These are phyloP conservation scores for Saccostrea cuccullata DNA, from an alignment of 1,140 invertebrate species.

Conservation along the genomic window DNA sequence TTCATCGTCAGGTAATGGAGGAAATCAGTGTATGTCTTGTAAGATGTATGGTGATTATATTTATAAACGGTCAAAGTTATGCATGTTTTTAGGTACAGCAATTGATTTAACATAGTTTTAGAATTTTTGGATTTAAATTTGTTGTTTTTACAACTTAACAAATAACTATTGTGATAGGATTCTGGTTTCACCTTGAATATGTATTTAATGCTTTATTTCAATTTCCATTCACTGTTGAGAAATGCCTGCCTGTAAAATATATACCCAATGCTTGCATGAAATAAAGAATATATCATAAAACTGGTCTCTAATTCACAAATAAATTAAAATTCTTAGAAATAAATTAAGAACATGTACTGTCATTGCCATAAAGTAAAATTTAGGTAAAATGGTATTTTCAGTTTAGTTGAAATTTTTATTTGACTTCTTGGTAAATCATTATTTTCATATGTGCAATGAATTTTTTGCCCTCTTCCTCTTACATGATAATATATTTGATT, in stretches of 20 bases:
- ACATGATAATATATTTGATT: too few relatives aligned
- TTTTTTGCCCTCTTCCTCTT: too few relatives aligned
- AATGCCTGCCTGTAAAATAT: neutral
- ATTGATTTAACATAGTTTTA: neutral
- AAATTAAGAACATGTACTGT: too few relatives aligned
- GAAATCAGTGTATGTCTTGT: neutral
- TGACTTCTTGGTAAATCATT: too few relatives aligned
- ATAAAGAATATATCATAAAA: neutral
- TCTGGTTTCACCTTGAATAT: neutral
- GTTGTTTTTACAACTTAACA: neutral
- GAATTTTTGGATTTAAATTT: neutral
- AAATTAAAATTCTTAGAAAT: too few relatives aligned
- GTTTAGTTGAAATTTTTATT: too few relatives aligned
- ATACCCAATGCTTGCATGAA: neutral
- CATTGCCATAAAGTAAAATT: too few relatives aligned
- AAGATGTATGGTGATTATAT: neutral
- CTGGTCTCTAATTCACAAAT: too few relatives aligned
- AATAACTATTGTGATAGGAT: neutral
- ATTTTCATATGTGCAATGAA: too few relatives aligned
- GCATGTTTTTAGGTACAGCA: neutral
- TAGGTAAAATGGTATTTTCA: too few relatives aligned
- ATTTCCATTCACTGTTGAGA: neutral
- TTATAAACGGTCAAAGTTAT: neutral
- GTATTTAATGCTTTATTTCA: constrained; percentile 2
- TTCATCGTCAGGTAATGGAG: too few relatives aligned